phyloP scores from a whole-genome alignment of 2,888 invertebrate genomes.

The Diadromus collaris region DNA sequence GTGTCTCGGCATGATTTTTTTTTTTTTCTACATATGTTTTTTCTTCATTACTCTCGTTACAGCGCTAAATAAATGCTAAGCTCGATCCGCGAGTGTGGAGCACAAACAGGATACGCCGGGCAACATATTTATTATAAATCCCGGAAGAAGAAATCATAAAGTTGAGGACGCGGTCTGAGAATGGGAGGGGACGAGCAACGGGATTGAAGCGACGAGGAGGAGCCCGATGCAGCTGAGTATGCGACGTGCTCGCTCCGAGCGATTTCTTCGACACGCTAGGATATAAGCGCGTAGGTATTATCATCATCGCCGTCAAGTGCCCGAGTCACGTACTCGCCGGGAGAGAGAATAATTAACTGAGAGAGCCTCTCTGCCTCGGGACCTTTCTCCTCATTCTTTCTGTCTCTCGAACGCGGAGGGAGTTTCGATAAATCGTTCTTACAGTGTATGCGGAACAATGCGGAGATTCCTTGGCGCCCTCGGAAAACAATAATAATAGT shows the following conservation, averaged over 20 bases:
- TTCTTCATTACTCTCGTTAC: background rate
- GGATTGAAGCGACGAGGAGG: slow-evolving; percentile 49
- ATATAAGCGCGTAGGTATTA: slow-evolving; percentile 57
- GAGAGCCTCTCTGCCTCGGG: slow-evolving; percentile 44
- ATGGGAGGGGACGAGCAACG: slow-evolving; percentile 44
- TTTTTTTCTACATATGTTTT: background rate
- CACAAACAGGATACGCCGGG: slow-evolving; percentile 12
- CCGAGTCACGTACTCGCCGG: slow-evolving; percentile 58
- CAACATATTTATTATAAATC: slow-evolving; percentile 40
- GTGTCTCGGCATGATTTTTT: background rate
- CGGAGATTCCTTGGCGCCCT: slow-evolving; percentile 32
- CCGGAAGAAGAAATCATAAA: slow-evolving; percentile 55
- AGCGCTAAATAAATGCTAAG: background rate
- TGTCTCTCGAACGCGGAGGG: slow-evolving; percentile 7
- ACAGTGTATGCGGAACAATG: slow-evolving; percentile 38
- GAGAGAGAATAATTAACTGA: slow-evolving; percentile 57
- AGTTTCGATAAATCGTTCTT: slow-evolving; percentile 44
- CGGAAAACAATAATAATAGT: slow-evolving; percentile 11
- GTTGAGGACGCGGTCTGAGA: slow-evolving; percentile 35
- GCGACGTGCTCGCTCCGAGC: slow-evolving; percentile 60
- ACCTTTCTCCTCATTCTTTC: slow-evolving; percentile 32
- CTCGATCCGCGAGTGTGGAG: background rate
- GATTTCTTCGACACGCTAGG: slow-evolving; percentile 61
- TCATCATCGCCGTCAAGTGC: slow-evolving; percentile 59
- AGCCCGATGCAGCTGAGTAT: slow-evolving; percentile 36